phyloP scores from a whole-genome alignment of 2,888 invertebrate species.

The Sarcophaga subvicina region DNA sequence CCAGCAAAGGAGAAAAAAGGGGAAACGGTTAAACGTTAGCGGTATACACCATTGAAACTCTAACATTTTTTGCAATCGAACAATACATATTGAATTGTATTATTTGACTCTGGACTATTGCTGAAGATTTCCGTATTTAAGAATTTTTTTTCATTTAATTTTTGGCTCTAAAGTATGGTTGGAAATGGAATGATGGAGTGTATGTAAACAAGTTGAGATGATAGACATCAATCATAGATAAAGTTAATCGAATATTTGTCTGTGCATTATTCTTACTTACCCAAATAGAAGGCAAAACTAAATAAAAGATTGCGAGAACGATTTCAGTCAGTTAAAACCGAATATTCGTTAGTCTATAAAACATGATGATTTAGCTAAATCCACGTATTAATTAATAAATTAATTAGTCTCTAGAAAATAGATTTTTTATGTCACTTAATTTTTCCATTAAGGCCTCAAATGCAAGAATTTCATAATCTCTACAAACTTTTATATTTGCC shows the following conservation, averaged over 20 bases:
- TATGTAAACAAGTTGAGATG: constrained; percentile 9
- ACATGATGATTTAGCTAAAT: no score
- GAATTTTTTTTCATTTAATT: background rate
- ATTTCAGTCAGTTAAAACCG: no score
- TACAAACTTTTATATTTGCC: no score
- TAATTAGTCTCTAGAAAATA: no score
- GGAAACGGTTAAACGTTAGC: background rate
- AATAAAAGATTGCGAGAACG: background rate
- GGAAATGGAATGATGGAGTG: background rate
- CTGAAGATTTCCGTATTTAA: constrained; percentile 24
- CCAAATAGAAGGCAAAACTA: background rate
- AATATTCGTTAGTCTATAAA: no score
- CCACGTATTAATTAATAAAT: no score
- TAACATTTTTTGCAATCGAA: constrained; percentile 26
- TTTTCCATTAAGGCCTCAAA: no score
- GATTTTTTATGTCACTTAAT: no score
- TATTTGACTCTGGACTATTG: constrained; percentile 60
- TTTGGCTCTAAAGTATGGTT: background rate
- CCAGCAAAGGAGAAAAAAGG: background rate
- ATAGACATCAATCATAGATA: constrained; percentile 46
- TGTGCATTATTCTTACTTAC: background rate
- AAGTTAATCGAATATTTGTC: background rate
- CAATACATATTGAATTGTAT: constrained; percentile 46
- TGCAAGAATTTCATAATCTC: no score
- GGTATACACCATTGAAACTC: background rate